Conservation (phyloP, 2,797 vertebrate genomes). For the Botia almorhae region DNA sequence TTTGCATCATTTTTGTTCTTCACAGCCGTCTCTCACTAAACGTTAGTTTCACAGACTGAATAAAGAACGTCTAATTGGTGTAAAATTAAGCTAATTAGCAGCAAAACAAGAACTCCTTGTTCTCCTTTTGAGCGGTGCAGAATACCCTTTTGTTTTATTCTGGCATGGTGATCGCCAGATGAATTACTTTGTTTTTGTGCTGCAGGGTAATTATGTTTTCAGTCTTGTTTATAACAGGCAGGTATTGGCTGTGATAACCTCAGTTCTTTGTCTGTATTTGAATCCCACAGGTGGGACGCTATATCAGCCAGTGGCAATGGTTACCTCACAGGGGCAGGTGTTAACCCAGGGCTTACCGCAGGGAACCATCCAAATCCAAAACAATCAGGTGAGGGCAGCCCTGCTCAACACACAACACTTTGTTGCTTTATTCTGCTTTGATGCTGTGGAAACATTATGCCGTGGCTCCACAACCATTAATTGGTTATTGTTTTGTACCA, state of each 20-base stretch:
- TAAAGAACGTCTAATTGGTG: constrained; percentile 25
- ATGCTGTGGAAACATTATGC: not conserved
- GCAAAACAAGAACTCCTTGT: constrained; percentile 41
- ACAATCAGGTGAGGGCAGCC: constrained; percentile 85
- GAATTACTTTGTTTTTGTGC: constrained; percentile 37
- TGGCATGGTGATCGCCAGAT: not conserved
- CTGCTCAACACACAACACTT: constrained; percentile 2
- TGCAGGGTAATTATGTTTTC: constrained; percentile 20
- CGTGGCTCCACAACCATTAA: not conserved
- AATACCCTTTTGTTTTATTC: constrained; percentile 30
- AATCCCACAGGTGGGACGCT: constrained; percentile 89
- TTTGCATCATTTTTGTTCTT: not conserved
- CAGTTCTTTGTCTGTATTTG: constrained; percentile 67
- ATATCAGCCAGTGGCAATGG: constrained; percentile 99
- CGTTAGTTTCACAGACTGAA: constrained; percentile 5
- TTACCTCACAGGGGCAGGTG: constrained; percentile 98
- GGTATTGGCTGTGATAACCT: constrained; percentile 28
- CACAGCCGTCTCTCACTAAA: constrained; percentile 7
- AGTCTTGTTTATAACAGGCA: not conserved
- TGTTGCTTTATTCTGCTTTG: not conserved
- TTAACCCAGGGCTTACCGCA: constrained; percentile 92
- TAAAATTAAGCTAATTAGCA: constrained; percentile 24
- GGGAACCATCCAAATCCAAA: constrained; percentile 97
- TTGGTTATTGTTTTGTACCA: too few species aligned
- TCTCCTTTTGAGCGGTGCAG: constrained; percentile 1